Evolutionary conservation across 2,113 vertebrate genomes (phyloP).

Genomic region (Piprites chloris): DNA sequence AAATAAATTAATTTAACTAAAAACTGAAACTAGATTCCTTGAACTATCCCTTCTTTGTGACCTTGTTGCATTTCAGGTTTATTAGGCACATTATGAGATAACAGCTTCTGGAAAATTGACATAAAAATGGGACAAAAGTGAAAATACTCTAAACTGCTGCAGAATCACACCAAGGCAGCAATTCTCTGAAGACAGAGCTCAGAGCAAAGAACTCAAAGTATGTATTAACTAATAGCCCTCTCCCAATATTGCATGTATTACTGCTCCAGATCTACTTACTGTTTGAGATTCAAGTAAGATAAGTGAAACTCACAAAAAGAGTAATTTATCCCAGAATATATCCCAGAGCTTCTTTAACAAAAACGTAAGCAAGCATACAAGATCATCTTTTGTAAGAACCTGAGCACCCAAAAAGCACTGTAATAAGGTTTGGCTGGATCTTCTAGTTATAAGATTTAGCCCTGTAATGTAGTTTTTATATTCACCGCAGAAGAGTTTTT

Average conservation of each 20-base stretch:
- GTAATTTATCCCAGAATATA: background rate
- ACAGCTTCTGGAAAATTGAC: background rate
- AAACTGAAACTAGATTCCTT: background rate
- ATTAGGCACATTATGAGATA: background rate
- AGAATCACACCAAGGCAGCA: background rate
- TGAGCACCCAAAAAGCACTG: background rate
- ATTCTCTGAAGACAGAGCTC: background rate
- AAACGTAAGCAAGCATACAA: background rate
- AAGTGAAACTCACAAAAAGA: background rate
- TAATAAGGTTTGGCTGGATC: background rate
- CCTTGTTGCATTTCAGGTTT: background rate
- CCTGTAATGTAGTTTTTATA: background rate
- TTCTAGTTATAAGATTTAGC: background rate
- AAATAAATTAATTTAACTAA: background rate
- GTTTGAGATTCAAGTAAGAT: background rate
- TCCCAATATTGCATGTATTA: background rate
- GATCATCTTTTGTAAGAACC: background rate
- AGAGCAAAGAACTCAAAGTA: background rate
- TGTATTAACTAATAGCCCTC: background rate
- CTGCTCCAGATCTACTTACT: background rate
- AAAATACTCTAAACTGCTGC: background rate
- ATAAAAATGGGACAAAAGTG: background rate
- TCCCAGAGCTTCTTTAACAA: background rate
- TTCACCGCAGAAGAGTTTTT: background rate
- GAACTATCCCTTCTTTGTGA: background rate